Conservation (phyloP, 35 echinoderm and acorn worm genomes). For the Lytechinus pictus region DNA sequence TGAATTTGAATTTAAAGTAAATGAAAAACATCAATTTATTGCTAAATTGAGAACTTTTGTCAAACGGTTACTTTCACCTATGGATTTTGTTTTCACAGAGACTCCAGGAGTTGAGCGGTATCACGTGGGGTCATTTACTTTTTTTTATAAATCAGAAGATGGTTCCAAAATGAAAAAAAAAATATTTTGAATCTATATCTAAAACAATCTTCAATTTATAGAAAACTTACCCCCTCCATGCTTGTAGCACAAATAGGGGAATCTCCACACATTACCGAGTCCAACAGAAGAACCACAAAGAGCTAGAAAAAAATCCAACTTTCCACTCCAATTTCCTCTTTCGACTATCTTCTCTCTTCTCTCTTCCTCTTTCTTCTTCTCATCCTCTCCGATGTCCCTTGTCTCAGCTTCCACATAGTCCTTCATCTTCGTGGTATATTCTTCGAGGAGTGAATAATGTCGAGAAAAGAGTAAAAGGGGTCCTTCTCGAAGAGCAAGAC, state of each 20-base stretch:
- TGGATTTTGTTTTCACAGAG: neutral
- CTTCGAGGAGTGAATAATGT: neutral
- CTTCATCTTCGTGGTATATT: neutral
- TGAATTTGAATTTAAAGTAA: too few species aligned
- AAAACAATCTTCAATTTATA: neutral
- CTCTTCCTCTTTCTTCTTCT: neutral
- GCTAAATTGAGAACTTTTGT: too few species aligned
- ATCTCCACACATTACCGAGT: constrained; percentile 65
- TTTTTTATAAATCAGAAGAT: too few species aligned
- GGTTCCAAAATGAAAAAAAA: too few species aligned
- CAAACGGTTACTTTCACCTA: too few species aligned
- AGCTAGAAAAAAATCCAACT: constrained; percentile 57
- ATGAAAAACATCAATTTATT: too few species aligned
- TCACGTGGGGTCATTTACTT: too few species aligned
- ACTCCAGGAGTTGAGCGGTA: neutral
- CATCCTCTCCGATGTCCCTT: neutral
- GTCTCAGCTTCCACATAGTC: neutral
- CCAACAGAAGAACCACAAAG: constrained; percentile 45
- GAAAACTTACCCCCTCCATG: constrained; percentile 60
- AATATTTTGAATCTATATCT: too few species aligned
- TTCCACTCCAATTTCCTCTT: constrained; percentile 49
- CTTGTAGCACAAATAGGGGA: constrained; percentile 61
- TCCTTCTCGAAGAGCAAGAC: too few species aligned
- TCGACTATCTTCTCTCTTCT: neutral
- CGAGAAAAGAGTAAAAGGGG: too few species aligned